phyloP scores from a whole-genome alignment of 2,797 vertebrate genomes.

The Peromyscus nudipes region DNA sequence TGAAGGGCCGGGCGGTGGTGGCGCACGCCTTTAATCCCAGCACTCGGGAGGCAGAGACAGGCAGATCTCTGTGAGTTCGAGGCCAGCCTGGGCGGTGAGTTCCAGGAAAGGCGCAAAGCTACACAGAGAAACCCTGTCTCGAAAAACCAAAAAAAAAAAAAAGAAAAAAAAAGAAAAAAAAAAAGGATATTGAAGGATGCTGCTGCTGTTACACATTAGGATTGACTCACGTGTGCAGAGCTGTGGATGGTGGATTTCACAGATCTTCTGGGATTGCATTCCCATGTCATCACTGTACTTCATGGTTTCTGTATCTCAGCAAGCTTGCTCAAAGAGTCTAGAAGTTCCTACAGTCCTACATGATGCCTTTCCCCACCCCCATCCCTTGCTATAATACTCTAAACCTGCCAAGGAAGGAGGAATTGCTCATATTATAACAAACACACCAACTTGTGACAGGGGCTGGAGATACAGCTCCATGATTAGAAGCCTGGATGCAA shows the following conservation, averaged over 20 bases:
- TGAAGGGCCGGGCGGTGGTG: too few species aligned
- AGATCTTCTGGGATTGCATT: background rate
- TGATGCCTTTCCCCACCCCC: background rate
- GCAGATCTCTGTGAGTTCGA: too few species aligned
- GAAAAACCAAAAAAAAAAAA: too few species aligned
- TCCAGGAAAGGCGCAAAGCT: too few species aligned
- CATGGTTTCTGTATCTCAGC: background rate
- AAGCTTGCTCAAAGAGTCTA: background rate
- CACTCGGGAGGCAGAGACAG: too few species aligned
- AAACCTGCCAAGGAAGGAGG: background rate
- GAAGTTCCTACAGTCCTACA: background rate
- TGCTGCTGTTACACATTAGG: background rate
- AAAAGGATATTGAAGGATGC: background rate
- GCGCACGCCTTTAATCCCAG: too few species aligned
- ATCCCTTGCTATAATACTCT: background rate
- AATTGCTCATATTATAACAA: constrained; percentile 7
- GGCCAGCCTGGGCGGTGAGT: too few species aligned
- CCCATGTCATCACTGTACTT: background rate
- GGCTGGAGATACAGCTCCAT: too few species aligned
- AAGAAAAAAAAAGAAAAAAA: too few species aligned
- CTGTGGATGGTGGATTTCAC: background rate
- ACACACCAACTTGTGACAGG: background rate
- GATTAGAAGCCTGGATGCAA: too few species aligned
- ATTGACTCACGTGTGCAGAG: background rate
- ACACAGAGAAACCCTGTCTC: too few species aligned